Base-by-base conservation (phyloP, 2,888 invertebrate genomes). In the Pteria penguin region DNA sequence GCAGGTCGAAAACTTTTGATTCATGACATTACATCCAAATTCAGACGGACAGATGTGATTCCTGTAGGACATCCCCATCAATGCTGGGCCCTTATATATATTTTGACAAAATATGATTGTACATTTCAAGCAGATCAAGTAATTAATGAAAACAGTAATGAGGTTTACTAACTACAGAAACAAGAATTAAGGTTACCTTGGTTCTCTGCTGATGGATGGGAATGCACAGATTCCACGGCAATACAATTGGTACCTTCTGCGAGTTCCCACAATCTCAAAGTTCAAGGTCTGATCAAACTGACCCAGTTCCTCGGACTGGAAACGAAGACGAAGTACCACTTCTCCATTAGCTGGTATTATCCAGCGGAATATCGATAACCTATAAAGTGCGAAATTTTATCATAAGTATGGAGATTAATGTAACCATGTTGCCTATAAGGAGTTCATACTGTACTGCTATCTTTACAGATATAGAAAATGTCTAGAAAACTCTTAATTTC, bases 251-350 rank as follows among this genome's bases (percentile, higher is more conserved):
- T 92, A 92, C 24, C 90, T 81, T 58, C 92, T 71, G 61, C 90
- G 84, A 29, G 92, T 92, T 32, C 91, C 92, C 31, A 91, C 84
- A 68, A 92, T 90, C 81, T 92, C 92, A 88, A 92, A 92, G 82
- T 91, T 92, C 62, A 92, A 76, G 1, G 92, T 92, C 84, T 92
- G 92, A 76, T 92, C 92, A 87, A 92, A 92, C 82, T 92, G 91
- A 1, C 92, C 92, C 0, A 91, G 87, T 61, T 91, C 91, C 66
- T 92, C 91, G 0, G 92, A 92, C 73, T 85, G 83, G 86, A 92
- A 92, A 27, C 90, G 81, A 54, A 92, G 85, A n/a, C 87, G 84
- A 24, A 92, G 71, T 4, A 83, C 80, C 0, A 90, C 85, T 70
- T 92, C 90, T 4, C 90, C 88, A 72, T 89, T 85, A 4, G 91